Percentiles rank a stretch among this genome's conserved stretches.
These are phyloP conservation scores for Trichogramma pretiosum DNA, from an alignment of 1,140 invertebrate species.

Conservation along the genomic window DNA sequence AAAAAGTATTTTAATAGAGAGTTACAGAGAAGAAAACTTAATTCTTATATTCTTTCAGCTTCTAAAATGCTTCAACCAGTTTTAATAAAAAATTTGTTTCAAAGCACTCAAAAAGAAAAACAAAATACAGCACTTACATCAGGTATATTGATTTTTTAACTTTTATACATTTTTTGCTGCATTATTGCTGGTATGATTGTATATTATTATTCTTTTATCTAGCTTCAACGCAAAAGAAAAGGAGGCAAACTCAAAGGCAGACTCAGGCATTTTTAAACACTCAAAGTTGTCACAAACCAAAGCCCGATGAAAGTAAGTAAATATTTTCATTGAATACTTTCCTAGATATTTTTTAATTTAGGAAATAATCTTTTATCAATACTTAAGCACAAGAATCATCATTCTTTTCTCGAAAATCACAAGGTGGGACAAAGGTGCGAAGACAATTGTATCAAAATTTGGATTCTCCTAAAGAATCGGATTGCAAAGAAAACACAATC, in stretches of 20 bases:
- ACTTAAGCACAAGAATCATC: background rate
- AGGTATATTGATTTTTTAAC: background rate
- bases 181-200: background rate
- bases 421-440: constrained; percentile 7
- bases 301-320: constrained; percentile 15
- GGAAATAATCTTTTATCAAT: background rate
- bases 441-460: constrained; percentile 23
- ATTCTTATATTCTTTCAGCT: constrained; percentile 14
- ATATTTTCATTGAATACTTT: background rate
- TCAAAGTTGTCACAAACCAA: constrained; percentile 9
- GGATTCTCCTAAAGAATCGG: constrained; percentile 3
- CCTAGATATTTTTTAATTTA: background rate
- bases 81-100: constrained; percentile 16
- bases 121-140: constrained; percentile 4
- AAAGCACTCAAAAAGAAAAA: constrained; percentile 9
- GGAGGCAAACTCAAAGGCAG: constrained; percentile 14
- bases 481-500: constrained; percentile 5
- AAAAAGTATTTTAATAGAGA: background rate
- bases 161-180: background rate
- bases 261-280: constrained; percentile 5
- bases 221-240: constrained; percentile 16
- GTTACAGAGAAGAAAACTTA: no score
- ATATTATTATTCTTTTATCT: background rate
- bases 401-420: constrained; percentile 7
- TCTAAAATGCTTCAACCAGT: constrained; percentile 13